Evolutionary conservation across 2,113 vertebrate species (phyloP).

Genomic region (Meles meles): DNA sequence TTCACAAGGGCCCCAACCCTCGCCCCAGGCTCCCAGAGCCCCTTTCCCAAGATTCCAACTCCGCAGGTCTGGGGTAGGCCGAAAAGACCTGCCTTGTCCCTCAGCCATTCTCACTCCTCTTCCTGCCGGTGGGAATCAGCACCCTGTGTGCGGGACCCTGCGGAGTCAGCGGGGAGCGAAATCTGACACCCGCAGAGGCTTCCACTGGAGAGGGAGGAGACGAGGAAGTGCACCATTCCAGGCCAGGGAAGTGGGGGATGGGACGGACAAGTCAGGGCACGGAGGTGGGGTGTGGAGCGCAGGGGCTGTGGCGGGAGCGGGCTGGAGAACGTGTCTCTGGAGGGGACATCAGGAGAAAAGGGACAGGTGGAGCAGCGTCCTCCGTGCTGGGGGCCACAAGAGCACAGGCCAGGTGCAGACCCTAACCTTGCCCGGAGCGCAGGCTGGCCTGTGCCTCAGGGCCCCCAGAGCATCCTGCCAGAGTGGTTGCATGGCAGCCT

Average conservation of each 20-base stretch:
- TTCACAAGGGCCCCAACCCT: neutral
- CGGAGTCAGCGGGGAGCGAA: neutral
- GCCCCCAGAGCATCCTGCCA: too few relatives aligned
- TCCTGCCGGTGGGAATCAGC: too few relatives aligned
- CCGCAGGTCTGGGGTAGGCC: neutral
- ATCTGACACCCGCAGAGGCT: accelerated
- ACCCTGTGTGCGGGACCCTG: accelerated
- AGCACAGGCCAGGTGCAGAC: neutral
- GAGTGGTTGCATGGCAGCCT: neutral
- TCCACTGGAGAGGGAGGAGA: neutral
- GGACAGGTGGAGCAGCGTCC: accelerated
- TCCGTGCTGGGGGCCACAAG: neutral
- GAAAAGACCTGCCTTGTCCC: neutral
- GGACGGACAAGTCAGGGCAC: accelerated
- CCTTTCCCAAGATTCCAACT: neutral
- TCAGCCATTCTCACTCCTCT: accelerated
- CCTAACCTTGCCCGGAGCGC: neutral
- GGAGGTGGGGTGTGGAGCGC: accelerated
- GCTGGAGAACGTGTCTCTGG: neutral
- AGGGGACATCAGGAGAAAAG: neutral
- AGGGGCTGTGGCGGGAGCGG: neutral
- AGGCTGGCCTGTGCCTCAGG: accelerated
- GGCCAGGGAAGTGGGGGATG: too few relatives aligned
- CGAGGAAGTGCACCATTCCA: neutral
- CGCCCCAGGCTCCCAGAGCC: neutral